Percentiles rank a stretch among this genome's conserved stretches.
These are phyloP conservation scores for Rhamphomyia laevipes DNA, from an alignment of 2,888 invertebrate species.

Conservation along the genomic window DNA sequence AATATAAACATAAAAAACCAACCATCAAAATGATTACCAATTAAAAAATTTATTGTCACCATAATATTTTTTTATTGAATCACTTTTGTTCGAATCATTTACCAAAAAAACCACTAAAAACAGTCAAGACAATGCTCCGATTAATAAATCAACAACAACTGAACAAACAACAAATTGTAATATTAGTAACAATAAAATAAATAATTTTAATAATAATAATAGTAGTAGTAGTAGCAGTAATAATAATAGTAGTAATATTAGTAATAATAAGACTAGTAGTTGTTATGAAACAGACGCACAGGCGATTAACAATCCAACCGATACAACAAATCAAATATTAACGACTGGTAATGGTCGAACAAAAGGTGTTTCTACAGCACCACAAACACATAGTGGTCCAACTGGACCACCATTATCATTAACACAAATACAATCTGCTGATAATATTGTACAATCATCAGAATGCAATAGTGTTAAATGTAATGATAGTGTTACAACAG, in stretches of 20 bases:
- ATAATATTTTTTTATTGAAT: too few species aligned
- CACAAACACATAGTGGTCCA: conserved; percentile 39
- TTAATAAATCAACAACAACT: neutral
- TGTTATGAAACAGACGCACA: conserved; percentile 2
- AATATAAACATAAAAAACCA: too few species aligned
- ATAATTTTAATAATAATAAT: neutral
- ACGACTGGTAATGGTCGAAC: conserved; percentile 27
- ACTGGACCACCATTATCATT: conserved; percentile 33
- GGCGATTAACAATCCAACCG: neutral
- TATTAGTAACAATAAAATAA: neutral
- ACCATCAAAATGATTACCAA: too few species aligned
- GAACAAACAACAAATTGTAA: neutral
- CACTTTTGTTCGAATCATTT: too few species aligned
- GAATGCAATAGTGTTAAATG: conserved; percentile 1
- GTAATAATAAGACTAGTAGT: conserved; percentile 12
- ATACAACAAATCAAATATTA: conserved; percentile 3
- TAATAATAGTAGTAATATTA: conserved; percentile 16
- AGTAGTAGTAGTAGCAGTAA: conserved; percentile 7
- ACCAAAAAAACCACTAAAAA: too few species aligned
- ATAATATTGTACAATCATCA: neutral
- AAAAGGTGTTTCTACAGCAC: conserved; percentile 38
- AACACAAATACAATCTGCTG: neutral
- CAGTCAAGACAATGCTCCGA: neutral
- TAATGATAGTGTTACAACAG: conserved; percentile 1
- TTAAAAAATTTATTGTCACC: too few species aligned